Conservation (phyloP, 1,140 invertebrate genomes). For the Dendroctonus valens region DNA sequence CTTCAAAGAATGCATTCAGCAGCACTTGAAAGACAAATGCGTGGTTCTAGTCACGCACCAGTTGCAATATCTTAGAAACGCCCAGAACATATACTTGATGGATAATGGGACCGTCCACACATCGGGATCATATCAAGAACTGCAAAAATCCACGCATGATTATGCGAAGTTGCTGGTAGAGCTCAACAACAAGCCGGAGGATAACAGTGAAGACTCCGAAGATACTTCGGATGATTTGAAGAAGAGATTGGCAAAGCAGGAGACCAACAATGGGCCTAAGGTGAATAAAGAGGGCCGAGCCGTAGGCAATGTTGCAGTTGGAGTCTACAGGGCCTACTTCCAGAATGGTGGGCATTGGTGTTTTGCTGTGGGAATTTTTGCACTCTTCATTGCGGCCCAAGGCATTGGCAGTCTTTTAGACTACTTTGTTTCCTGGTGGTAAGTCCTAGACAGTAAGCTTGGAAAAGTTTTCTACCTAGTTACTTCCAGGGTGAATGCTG, state of each 20-base stretch:
- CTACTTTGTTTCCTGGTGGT: constrained; percentile 28
- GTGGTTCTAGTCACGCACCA: constrained; percentile 85
- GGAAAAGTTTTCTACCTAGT: not conserved
- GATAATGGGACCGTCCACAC: constrained; percentile 61
- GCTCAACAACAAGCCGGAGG: constrained; percentile 47
- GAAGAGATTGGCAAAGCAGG: constrained; percentile 2
- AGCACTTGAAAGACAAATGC: constrained; percentile 63
- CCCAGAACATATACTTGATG: constrained; percentile 65
- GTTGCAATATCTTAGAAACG: constrained; percentile 78
- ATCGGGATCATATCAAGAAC: constrained; percentile 52
- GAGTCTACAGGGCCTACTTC: constrained; percentile 62
- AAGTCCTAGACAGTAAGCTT: constrained; percentile 8
- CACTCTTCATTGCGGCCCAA: constrained; percentile 16
- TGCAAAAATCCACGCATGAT: constrained; percentile 45
- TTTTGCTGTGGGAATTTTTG: constrained; percentile 7
- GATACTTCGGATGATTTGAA: not conserved
- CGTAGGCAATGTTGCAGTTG: constrained; percentile 57
- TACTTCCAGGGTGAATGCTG: constrained; percentile 24
- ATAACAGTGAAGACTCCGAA: constrained; percentile 21
- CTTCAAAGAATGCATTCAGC: constrained; percentile 65
- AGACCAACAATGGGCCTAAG: constrained; percentile 1
- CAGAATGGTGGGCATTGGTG: constrained; percentile 53
- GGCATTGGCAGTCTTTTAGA: constrained; percentile 12
- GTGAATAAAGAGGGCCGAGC: constrained; percentile 31
- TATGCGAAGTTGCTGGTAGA: constrained; percentile 58